Evolutionary conservation across 1,140 invertebrate genomes (phyloP), one percentile per base, ranked within the genome.

Genomic region (Neodiprion virginianus): DNA sequence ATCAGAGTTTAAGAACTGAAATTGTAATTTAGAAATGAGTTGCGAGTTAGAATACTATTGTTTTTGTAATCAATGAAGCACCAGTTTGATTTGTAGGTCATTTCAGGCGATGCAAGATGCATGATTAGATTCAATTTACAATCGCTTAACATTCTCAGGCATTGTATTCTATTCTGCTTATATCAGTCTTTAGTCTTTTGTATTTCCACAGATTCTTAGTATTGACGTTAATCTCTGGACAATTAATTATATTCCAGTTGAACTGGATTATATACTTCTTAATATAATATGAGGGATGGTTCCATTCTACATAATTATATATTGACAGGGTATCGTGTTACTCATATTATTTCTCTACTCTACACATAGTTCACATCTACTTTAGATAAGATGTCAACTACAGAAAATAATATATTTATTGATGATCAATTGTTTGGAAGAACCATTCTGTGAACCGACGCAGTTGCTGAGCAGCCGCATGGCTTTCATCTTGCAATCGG

Each of bases 371-470:
- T 61, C 53, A 61, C 53, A 61, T 8, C 11, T 17, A 61, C n/a
- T 14, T 61, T 61, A 61, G 3, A 12, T 61, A 61, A 61, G 3
- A 61, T 61, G 14, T 61, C 53, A 61, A 61, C n/a, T 61, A 61
- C n/a, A 61, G 28, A 40, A 40, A 61, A 14, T 14, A 61, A 49
- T n/a, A 23, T 69, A 72, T 79, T 85, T 84, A 90, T 81, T 93
- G 94, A 79, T 93, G 91, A 84, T 96, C 95, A 77, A 96, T 95
- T 48, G 95, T 96, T 81, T 95, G 92, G 82, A 96, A 96, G 80
- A 97, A 96, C 96, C 96, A 98, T 85, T 98, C 96, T 9, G 96
- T 97, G 85, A 97, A 97, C 79, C 94, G 93, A 23, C 95, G 91
- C 10, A 98, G 90, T 82, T 98, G 96, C 79, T 96, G 94, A 10